phyloP scores from a whole-genome alignment of 2,113 vertebrate species.

The Microtus montanus region DNA sequence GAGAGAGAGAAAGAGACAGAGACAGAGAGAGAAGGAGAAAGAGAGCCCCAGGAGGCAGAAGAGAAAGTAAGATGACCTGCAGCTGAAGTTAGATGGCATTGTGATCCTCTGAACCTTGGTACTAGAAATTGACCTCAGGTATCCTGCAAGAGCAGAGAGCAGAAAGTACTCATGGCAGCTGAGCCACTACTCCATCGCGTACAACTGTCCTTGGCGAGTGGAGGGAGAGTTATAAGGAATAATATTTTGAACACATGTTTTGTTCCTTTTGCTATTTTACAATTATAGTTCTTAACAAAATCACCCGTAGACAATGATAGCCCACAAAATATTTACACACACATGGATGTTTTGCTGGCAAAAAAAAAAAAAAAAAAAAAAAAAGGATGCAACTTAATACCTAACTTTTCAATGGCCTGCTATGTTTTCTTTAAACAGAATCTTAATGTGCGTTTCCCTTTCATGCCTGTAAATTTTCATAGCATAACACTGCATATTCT shows the following conservation, averaged over 20 bases:
- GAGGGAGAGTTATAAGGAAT: not conserved
- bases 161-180: not conserved
- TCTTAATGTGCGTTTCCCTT: slow-evolving; percentile 41
- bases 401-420: not conserved
- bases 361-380: no score
- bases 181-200: no score
- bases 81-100: no score
- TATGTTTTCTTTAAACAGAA: slow-evolving; percentile 20
- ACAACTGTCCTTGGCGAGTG: not conserved
- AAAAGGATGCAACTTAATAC: slow-evolving; percentile 29
- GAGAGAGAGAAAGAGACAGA: no score
- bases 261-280: not conserved
- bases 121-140: not conserved
- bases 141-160: not conserved
- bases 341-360: slow-evolving; percentile 13
- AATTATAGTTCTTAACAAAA: not conserved
- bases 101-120: no score
- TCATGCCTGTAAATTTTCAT: slow-evolving; percentile 41
- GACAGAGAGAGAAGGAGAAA: no score
- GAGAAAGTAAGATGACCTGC: no score
- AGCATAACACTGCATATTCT: slow-evolving; percentile 24
- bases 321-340: not conserved
- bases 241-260: slow-evolving; percentile 9
- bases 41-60: not conserved
- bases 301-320: not conserved